phyloP scores from a whole-genome alignment of 2,888 invertebrate genomes.

The Cantharis nigra region DNA sequence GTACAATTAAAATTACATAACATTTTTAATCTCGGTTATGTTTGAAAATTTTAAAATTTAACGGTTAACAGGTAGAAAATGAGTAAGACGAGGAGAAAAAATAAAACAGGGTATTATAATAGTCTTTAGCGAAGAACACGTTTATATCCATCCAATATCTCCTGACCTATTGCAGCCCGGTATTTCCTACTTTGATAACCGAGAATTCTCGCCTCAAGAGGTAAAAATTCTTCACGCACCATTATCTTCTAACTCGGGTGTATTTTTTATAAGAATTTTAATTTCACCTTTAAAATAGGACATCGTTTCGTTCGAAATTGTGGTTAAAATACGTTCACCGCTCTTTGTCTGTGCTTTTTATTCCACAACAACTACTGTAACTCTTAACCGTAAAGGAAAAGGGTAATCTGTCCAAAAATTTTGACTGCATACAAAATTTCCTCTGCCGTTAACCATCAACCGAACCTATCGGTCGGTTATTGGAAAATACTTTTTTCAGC shows the following conservation, averaged over 20 bases:
- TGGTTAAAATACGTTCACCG: not conserved
- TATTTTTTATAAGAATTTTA: slow-evolving; percentile 8
- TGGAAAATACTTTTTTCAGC: not conserved
- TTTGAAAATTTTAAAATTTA: not conserved
- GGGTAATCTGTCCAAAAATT: not conserved
- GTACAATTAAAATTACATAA: not conserved
- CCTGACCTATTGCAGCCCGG: slow-evolving; percentile 17
- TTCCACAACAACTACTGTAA: not conserved
- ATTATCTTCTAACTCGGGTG: slow-evolving; percentile 13
- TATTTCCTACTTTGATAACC: slow-evolving; percentile 23
- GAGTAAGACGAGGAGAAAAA: not conserved
- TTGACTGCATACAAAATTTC: not conserved
- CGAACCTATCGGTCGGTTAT: not conserved
- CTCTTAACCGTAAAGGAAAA: not conserved
- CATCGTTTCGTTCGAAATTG: slow-evolving; percentile 3
- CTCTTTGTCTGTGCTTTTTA: not conserved
- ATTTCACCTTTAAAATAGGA: slow-evolving; percentile 4
- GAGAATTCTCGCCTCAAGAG: slow-evolving; percentile 17
- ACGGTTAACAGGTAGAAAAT: not conserved
- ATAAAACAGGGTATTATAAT: slow-evolving; percentile 5
- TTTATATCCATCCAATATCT: slow-evolving; percentile 14
- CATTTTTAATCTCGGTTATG: not conserved
- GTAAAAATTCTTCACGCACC: slow-evolving; percentile 22
- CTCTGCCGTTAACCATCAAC: not conserved
- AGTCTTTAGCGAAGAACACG: slow-evolving; percentile 6